Conservation (phyloP, 2,113 vertebrate genomes). For the Pseudopodoces humilis region DNA sequence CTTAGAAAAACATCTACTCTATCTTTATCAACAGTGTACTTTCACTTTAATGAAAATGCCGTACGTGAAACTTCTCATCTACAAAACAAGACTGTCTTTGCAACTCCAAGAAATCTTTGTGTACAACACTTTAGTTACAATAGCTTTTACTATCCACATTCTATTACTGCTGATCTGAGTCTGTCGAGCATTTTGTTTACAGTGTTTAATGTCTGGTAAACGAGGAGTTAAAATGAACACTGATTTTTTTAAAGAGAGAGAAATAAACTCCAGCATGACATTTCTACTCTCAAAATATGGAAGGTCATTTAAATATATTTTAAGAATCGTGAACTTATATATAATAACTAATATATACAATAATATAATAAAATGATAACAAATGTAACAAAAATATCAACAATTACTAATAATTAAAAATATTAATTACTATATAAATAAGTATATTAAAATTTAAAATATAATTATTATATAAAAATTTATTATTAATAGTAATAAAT, state of each 20-base stretch:
- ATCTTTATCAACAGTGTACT: background rate
- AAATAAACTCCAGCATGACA: background rate
- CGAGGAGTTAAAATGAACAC: background rate
- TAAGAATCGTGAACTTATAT: background rate
- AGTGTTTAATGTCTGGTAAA: background rate
- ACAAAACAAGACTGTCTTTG: background rate
- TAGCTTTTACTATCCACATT: background rate
- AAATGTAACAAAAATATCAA: no score
- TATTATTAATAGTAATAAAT: no score
- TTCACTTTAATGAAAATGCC: conserved; percentile 6
- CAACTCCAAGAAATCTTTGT: background rate
- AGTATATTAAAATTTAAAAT: no score
- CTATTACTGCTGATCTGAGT: background rate
- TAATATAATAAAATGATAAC: no score
- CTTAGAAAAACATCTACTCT: conserved; percentile 3
- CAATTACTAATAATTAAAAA: no score
- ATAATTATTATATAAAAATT: no score
- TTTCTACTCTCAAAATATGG: background rate
- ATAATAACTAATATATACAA: no score
- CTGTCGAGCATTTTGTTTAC: background rate
- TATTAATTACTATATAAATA: no score
- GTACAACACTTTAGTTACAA: background rate
- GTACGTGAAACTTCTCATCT: background rate
- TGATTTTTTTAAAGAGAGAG: background rate
- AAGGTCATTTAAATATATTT: conserved; percentile 21